A percentile compares a stretch with the other conserved stretches of the same genome.
Evolutionary conservation across 2,888 invertebrate species (phyloP).

Genomic region (Phorcus lineatus): DNA sequence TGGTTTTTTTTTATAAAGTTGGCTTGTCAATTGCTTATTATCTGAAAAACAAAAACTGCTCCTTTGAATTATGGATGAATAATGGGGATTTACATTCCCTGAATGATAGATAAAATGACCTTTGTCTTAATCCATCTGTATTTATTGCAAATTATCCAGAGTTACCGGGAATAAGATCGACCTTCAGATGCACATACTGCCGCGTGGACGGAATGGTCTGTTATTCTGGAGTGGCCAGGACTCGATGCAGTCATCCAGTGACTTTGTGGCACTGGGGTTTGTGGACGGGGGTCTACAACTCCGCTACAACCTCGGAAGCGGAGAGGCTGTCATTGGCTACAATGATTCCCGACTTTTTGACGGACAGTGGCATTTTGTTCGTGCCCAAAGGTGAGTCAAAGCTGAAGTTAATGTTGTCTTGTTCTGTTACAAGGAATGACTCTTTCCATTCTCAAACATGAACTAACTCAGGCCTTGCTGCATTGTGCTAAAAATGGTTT

Average conservation of each 20-base stretch:
- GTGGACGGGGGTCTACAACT: conserved; percentile 85
- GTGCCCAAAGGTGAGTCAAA: conserved; percentile 82
- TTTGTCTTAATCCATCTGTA: too few species aligned
- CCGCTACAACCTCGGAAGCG: conserved; percentile 91
- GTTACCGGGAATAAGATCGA: conserved; percentile 89
- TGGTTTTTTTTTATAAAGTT: too few species aligned
- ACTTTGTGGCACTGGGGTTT: conserved; percentile 90
- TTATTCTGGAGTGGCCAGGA: conserved; percentile 89
- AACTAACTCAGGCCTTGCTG: too few species aligned
- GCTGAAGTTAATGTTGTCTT: not conserved
- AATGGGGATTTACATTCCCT: too few species aligned
- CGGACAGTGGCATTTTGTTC: conserved; percentile 89
- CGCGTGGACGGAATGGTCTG: conserved; percentile 83
- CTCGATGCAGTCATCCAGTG: conserved; percentile 79
- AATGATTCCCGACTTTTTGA: conserved; percentile 91
- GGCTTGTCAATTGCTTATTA: too few species aligned
- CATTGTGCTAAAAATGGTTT: too few species aligned
- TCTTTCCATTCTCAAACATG: too few species aligned
- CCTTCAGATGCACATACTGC: conserved; percentile 90
- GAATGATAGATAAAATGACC: too few species aligned
- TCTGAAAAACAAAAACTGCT: too few species aligned
- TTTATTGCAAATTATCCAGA: conserved; percentile 78
- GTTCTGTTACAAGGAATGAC: too few species aligned
- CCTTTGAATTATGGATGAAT: too few species aligned
- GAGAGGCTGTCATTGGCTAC: conserved; percentile 88